These are phyloP conservation scores for Xylophagus ater DNA, from an alignment of 2,888 invertebrate species.

Conservation along the genomic window DNA sequence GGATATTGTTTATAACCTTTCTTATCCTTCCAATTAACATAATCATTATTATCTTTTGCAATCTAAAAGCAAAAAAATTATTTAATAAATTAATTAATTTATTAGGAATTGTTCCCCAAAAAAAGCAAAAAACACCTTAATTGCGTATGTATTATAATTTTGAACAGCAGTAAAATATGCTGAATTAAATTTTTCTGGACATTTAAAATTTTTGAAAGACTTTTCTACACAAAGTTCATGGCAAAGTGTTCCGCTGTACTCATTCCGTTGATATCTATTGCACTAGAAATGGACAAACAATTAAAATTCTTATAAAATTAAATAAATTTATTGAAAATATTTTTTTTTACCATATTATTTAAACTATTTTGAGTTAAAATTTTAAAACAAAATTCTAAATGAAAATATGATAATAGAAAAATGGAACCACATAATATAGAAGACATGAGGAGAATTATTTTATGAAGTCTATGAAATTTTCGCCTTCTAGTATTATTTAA, in stretches of 20 bases:
- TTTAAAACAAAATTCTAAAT: conserved; percentile 34
- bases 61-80: conserved; percentile 1
- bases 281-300: conserved; percentile 23
- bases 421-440: conserved; percentile 28
- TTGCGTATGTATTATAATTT: conserved; percentile 32
- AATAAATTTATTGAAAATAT: neutral
- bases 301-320: neutral
- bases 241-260: conserved; percentile 33
- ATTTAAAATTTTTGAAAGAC: conserved; percentile 33
- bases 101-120: neutral
- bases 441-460: conserved; percentile 27
- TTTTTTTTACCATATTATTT: conserved; percentile 29
- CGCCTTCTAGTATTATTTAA: too few relatives aligned
- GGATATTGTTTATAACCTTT: conserved; percentile 30
- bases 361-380: conserved; percentile 32
- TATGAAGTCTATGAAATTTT: conserved; percentile 31
- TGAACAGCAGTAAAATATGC: conserved; percentile 35
- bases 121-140: conserved; percentile 26
- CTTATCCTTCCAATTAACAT: conserved; percentile 29
- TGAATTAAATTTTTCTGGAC: conserved; percentile 31
- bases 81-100: neutral
- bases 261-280: conserved; percentile 28
- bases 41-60: conserved; percentile 2
- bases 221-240: conserved; percentile 31
- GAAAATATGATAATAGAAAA: conserved; percentile 31